Evolutionary conservation across 2,888 invertebrate species (phyloP), one percentile per base, ranked within the genome.

Genomic region (Drosophila seclusa): DNA sequence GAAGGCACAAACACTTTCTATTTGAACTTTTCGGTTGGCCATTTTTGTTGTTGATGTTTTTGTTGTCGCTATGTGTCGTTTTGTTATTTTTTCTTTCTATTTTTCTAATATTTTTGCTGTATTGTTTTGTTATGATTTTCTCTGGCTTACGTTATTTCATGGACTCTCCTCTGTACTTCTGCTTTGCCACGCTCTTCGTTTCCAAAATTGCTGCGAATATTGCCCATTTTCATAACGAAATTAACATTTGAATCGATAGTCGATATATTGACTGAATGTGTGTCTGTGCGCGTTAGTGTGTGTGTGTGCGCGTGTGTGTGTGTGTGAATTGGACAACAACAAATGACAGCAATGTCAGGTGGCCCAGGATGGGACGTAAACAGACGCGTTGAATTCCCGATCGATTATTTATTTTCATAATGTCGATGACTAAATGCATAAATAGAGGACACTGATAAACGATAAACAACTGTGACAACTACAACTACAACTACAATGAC

Each of bases 231-330:
- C 68, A 70, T 73, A 81, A 81, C 64, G 68, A 74, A 81, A 80
- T 80, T 83, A 64, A 81, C 71, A 81, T 77, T 76, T 70, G 68
- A 73, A 82, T 87, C 82, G 82, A 89, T 89, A 84, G 72, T 73
- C 83, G 70, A 80, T 76, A 82, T 66, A 75, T 63, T 76, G 78
- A 67, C 59, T 45, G 27, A 49, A 36, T 68, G 31, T 57, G 27
- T 55, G 38, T 38, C 24, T 21, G 13, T 50, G 27, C 40, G 11
- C 52, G 11, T 18, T 29, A 29, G 34, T 31, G 36, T 42, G 40
- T 55, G n/a, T 48, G 55, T 52, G 13, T 40, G 18, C 34, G 54
- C 31, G 32, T 42, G 29, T 60, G 48, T 34, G 27, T 49, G 32
- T 59, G 31, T 63, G 29, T 42, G 42, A 24, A 42, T 63, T 72